A percentile compares a stretch with the other conserved stretches of the same genome.
Conservation (phyloP, 2,113 vertebrate genomes). For the Pygoscelis antarcticus region DNA sequence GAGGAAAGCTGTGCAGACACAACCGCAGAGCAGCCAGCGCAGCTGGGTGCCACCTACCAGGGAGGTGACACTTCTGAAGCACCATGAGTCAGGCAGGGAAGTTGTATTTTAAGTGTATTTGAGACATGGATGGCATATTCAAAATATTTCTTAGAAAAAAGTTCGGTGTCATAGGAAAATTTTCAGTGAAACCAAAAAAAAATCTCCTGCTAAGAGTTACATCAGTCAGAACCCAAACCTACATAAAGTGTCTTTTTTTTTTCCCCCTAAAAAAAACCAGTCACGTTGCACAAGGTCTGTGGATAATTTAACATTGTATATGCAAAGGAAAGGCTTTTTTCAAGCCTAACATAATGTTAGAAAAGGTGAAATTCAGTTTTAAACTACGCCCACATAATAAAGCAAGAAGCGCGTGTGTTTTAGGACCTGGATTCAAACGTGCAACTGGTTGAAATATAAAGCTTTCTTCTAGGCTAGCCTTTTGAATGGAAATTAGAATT, state of each 20-base stretch:
- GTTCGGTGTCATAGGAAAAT: accelerated
- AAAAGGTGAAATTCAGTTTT: neutral
- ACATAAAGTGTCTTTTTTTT: neutral
- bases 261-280: neutral
- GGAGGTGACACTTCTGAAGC: neutral
- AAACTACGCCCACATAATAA: neutral
- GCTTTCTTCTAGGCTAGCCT: neutral
- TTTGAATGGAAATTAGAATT: neutral
- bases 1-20: neutral
- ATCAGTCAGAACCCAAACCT: neutral
- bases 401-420: neutral
- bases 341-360: neutral
- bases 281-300: neutral
- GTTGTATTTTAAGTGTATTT: neutral
- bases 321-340: neutral
- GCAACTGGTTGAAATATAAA: neutral
- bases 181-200: neutral
- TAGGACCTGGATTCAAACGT: neutral
- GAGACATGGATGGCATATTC: neutral
- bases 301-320: neutral
- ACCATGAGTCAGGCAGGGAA: neutral
- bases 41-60: neutral
- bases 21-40: accelerated
- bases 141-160: neutral
- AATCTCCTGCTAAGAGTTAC: neutral